Evolutionary conservation across 2,113 vertebrate genomes (phyloP), one percentile per base, ranked within the genome.

Genomic region (Calyptommatus sinebrachiatus): DNA sequence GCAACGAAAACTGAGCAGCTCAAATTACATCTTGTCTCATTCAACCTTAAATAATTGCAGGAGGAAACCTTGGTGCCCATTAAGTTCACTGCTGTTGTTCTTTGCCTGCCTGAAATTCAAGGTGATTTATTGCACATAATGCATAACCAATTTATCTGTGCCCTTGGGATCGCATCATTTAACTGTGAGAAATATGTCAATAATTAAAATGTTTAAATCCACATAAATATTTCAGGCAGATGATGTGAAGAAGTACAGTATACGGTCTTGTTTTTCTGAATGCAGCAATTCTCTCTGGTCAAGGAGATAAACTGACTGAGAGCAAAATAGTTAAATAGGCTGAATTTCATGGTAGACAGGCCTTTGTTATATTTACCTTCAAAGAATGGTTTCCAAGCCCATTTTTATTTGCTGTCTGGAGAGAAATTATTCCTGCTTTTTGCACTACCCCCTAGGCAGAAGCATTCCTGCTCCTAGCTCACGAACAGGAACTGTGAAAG

Each of bases 71-170:
- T 78, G 29, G 29, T 73, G 79, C 65, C 45, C 21, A 1, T 85
- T 84, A 73, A 45, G 79, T 61, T 45, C 41, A 60, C 3, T 53
- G 77, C 67, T 83, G 35, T 46, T 73, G 29, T 67, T 80, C n/a
- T 41, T 81, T 76, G 66, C 81, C 76, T 78, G 65, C 79, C 83
- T 89, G 46, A 72, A 90, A 82, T 87, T 75, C 71, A 79, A 20
- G 77, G 63, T 89, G 84, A 88, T 89, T 89, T 78, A 71, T 66
- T 61, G 61, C 73, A 69, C 75, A 31, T 72, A 73, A 83, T n/a
- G 28, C 71, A 24, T 11, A 72, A 10, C 61, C 60, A 41, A 26
- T 83, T 86, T 80, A 35, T 80, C 71, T 5, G 2, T 41, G 63
- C 71, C 18, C 72, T 53, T 9, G 73, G 84, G 72, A 87, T 76